Conservation (phyloP, 30 jellyfish, hydroid and myxozoan genomes). For the Aurelia aurita region DNA sequence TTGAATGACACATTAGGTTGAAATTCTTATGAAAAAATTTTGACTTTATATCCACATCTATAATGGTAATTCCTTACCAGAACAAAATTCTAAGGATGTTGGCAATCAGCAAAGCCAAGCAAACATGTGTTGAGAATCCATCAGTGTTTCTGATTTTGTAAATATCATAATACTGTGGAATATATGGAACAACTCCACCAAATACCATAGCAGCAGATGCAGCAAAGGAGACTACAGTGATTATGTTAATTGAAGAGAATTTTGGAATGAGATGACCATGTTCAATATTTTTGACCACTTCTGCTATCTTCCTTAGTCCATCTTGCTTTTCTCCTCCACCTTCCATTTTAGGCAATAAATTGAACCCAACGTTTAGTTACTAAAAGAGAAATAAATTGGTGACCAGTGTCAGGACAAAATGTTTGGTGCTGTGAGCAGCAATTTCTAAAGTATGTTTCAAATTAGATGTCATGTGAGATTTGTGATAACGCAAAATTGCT, state of each 20-base stretch:
- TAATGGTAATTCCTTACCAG: slow-evolving; percentile 79
- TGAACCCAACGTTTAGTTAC: no score
- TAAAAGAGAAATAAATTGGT: no score
- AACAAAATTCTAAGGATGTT: slow-evolving; percentile 87
- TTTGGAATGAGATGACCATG: slow-evolving; percentile 79
- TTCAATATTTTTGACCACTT: slow-evolving; percentile 56
- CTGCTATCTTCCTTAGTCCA: slow-evolving; percentile 54
- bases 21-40: no score
- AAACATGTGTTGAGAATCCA: slow-evolving; percentile 95
- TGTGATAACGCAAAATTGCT: no score
- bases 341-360: no score
- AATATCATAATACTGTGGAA: slow-evolving; percentile 95
- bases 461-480: no score
- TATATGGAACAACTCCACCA: slow-evolving; percentile 98
- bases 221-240: slow-evolving; percentile 86
- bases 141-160: slow-evolving; percentile 70
- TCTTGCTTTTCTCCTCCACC: slow-evolving; percentile 6
- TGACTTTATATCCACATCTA: no score
- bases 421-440: no score
- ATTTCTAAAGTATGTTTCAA: no score
- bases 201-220: slow-evolving; percentile 99
- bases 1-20: no score
- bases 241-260: slow-evolving; percentile 75
- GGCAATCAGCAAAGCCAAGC: slow-evolving; percentile 91
- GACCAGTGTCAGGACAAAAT: no score